Evolutionary conservation across 1,140 invertebrate species (phyloP), one percentile per base, ranked within the genome.

Genomic region (Melanaphis sacchari): DNA sequence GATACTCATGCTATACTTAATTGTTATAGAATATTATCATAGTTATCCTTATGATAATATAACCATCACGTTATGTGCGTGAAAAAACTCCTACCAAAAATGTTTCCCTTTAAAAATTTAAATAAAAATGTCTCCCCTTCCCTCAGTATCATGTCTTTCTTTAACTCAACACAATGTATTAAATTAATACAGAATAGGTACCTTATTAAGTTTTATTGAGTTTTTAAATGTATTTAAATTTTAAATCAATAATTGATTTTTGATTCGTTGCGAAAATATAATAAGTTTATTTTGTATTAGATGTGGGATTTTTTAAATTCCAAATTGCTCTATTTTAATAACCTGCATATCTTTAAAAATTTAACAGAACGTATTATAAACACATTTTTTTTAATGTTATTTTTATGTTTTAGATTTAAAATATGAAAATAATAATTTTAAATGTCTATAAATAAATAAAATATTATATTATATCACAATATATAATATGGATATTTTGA

Each of bases 391-490:
- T 85, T 0, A 85, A 43, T 43, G 6, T 43, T 87, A 87, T 87
- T 87, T 85, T 46, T 41, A 87, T 43, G 84, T 87, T 87, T 21
- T 87, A 85, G 26, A 31, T n/a, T 41, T 87, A 87, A 31, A 87
- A 43, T 46, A 41, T n/a, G 5, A 43, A 76, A 76, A 76, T 4
- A 76, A 76, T 76, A 18, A 76, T 21, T 76, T 76, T n/a, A 76
- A 76, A 76, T 76, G 31, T 31, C 31, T 66, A 76, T n/a, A 4
- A n/a, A 76, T 18, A n/a, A 36, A 76, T 76, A 76, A 76, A n/a
- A 76, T 76, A 76, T 76, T 76, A 76, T 76, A 76, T n/a, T n/a
- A 18, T 76, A 76, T 76, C 18, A 76, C 59, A 76, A 76, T n/a
- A 36, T 76, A 76, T 76, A 76, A 76, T 76, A n/a, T n/a, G 59